Percentiles rank a stretch among this genome's conserved stretches.
phyloP scores from a whole-genome alignment of 1,140 invertebrate species.

The Hyles euphorbiae region DNA sequence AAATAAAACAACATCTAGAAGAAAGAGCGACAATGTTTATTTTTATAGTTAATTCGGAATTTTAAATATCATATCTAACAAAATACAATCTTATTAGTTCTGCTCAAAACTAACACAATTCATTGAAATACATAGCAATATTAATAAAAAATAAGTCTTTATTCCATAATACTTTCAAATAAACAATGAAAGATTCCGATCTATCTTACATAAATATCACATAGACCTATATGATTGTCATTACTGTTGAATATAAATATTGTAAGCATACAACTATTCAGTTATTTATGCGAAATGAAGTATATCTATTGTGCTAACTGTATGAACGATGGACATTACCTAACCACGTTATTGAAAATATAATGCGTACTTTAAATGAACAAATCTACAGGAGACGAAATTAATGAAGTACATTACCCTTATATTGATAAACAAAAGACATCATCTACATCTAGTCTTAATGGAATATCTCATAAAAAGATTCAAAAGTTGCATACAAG shows the following conservation, averaged over 20 bases:
- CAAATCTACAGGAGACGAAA: no score
- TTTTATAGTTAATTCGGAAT: slow-evolving; percentile 9
- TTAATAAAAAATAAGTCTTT: slow-evolving; percentile 16
- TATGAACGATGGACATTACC: no score
- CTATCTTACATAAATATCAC: slow-evolving; percentile 18
- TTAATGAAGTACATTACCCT: no score
- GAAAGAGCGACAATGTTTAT: slow-evolving; percentile 24
- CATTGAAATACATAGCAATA: slow-evolving; percentile 5
- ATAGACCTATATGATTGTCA: slow-evolving; percentile 1
- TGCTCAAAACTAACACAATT: slow-evolving; percentile 25
- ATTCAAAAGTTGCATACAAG: slow-evolving; percentile 10
- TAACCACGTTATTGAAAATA: no score
- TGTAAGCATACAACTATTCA: no score
- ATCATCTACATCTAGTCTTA: slow-evolving; percentile 6
- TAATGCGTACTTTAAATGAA: no score
- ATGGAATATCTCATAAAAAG: slow-evolving; percentile 12
- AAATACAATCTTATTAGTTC: slow-evolving; percentile 30
- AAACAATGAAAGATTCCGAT: slow-evolving; percentile 2
- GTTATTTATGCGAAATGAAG: no score
- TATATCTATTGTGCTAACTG: no score
- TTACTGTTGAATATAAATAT: not conserved
- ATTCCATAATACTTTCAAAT: slow-evolving; percentile 12
- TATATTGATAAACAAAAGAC: no score
- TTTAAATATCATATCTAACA: not conserved
- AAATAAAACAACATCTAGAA: slow-evolving; percentile 10